Percentiles rank a stretch among this genome's conserved stretches.
Conservation (phyloP, 1,140 invertebrate genomes). For the Papilio polytes region DNA sequence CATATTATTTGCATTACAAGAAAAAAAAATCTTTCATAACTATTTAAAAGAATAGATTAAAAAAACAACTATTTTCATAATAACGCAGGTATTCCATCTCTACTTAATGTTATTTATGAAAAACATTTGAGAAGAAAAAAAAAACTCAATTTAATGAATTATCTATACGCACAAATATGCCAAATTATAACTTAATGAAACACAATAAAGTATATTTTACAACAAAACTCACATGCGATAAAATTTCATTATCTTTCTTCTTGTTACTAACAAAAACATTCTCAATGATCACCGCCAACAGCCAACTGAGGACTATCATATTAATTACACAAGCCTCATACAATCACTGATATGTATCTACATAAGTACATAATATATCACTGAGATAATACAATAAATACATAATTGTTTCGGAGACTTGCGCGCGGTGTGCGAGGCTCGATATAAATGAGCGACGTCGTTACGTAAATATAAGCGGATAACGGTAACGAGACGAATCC, state of each 20-base stretch:
- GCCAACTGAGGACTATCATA: constrained; percentile 36
- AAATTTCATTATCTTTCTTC: constrained; percentile 26
- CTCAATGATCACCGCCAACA: constrained; percentile 32
- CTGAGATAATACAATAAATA: constrained; percentile 8
- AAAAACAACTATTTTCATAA: background rate
- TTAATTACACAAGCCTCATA: constrained; percentile 29
- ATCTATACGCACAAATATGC: background rate
- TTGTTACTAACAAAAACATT: constrained; percentile 36
- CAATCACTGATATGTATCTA: constrained; percentile 12
- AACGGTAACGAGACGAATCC: constrained; percentile 16
- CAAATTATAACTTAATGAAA: background rate
- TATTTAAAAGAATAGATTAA: background rate
- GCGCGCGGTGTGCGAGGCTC: background rate
- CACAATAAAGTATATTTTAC: background rate
- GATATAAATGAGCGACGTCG: constrained; percentile 20
- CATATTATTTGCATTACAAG: background rate
- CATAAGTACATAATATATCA: constrained; percentile 2
- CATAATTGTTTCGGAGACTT: background rate
- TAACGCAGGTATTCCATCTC: background rate
- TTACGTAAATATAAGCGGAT: constrained; percentile 35
- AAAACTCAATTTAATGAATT: background rate
- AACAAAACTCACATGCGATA: constrained; percentile 22
- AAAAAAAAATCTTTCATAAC: background rate
- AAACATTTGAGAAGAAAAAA: background rate
- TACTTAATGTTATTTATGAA: background rate